phyloP scores from a whole-genome alignment of 2,797 vertebrate genomes.

The Astyanax mexicanus region DNA sequence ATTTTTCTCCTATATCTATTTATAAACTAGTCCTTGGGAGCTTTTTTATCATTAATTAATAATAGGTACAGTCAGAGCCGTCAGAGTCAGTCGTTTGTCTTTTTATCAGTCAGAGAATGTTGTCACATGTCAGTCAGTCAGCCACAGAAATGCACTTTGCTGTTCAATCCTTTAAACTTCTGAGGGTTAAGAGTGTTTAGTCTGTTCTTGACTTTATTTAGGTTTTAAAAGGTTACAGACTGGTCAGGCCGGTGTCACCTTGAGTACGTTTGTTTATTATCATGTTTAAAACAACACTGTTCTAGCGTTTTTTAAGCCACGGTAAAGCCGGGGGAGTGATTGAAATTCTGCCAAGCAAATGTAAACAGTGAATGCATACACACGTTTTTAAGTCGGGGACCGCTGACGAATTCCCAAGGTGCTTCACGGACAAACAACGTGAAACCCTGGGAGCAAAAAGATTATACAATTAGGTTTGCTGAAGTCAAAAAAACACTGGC shows the following conservation, averaged over 20 bases:
- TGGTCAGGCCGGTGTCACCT: not conserved
- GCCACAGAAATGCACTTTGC: too few species aligned
- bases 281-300: not conserved
- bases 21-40: too few species aligned
- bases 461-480: constrained; percentile 45
- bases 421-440: constrained; percentile 27
- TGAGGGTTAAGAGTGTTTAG: not conserved
- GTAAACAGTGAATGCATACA: constrained; percentile 43
- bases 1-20: too few species aligned
- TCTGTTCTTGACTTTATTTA: not conserved
- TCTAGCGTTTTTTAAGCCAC: constrained; percentile 5
- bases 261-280: not conserved
- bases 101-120: too few species aligned
- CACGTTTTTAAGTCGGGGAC: constrained; percentile 26
- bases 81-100: too few species aligned
- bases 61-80: too few species aligned
- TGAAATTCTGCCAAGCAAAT: constrained; percentile 41
- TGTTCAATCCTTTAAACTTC: not conserved
- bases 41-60: too few species aligned
- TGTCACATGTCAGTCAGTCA: too few species aligned
- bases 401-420: constrained; percentile 19
- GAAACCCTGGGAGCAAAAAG: constrained; percentile 11
- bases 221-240: not conserved
- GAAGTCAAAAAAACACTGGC: constrained; percentile 47
- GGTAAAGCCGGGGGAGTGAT: constrained; percentile 12